Evolutionary conservation across 2,888 invertebrate species (phyloP).

Genomic region (Electrophaes corylata): DNA sequence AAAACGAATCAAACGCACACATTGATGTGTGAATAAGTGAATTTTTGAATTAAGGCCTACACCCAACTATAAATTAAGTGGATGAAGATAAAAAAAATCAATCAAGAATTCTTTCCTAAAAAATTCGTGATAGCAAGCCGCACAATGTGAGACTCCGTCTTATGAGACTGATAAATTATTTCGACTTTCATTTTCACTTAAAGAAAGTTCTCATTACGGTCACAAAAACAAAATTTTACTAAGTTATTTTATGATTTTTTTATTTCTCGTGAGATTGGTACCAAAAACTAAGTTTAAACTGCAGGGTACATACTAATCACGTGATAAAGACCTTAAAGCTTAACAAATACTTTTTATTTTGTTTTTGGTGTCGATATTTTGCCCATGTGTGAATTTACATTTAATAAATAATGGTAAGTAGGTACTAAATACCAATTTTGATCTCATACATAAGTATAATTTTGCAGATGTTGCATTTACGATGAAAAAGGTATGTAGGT

Average conservation of each 20-base stretch:
- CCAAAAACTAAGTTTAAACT: slow-evolving; percentile 34
- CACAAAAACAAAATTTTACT: neutral
- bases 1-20: neutral
- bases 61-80: neutral
- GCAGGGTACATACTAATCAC: slow-evolving; percentile 53
- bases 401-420: neutral
- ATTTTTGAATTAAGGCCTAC: neutral
- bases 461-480: neutral
- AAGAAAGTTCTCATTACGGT: neutral
- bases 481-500: neutral
- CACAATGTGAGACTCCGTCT: slow-evolving; percentile 45
- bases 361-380: slow-evolving; percentile 16
- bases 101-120: slow-evolving; percentile 11
- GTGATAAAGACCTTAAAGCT: slow-evolving; percentile 25
- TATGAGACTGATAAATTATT: slow-evolving; percentile 59
- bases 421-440: slow-evolving; percentile 17
- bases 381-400: slow-evolving; percentile 37
- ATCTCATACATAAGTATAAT: slow-evolving; percentile 14
- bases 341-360: neutral
- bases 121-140: slow-evolving; percentile 31
- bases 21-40: no score
- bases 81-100: neutral
- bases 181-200: slow-evolving; percentile 37
- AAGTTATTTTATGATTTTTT: neutral
- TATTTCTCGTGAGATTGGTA: neutral